Base-by-base conservation (phyloP, 2,888 invertebrate species). In the Eupithecia subfuscata region DNA sequence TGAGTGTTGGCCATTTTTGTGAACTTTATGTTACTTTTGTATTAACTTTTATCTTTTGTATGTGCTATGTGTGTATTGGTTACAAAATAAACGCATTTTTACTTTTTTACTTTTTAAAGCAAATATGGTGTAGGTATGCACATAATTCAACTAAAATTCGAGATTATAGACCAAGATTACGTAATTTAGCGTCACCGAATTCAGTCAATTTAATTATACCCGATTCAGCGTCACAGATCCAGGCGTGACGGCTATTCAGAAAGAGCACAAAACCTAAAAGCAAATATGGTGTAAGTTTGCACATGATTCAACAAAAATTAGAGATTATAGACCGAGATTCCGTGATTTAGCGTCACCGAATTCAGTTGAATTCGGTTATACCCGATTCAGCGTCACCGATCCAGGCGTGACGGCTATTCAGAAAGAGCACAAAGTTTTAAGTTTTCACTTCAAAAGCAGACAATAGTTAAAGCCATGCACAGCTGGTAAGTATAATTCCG, bases 401-500 rank as follows among this genome's bases (percentile, higher is more conserved):
- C 52, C 52, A 8, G n/a, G 52, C 52, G 52, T 52, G 52, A 52
- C 52, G 52, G 52, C 9, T 56, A 2, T 56, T 56, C 56, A 56
- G 56, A 22, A 22, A 11, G 11, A 56, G 56, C 52, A 52, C 14
- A 9, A 52, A 1, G 12, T 60, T 25, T 25, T 25, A 64, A 64
- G 11, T 22, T n/a, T 40, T 34, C 22, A 37, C 5, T 67, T 67
- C 37, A 37, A 37, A 67, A 37, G 18, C 65, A 65, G n/a, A 37
- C 14, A 68, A 43, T 22, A 68, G 68, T 43, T 43, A 68, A 68
- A 67, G n/a, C 22, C 68, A 14, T 40, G 40, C n/a, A 68, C 40
- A 68, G 43, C 70, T 67, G 34, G 60, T 65, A 64, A 40, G 40
- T 18, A 25, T 56, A 74, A 76, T 45, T 69, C 69, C 56, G 69